Evolutionary conservation across 2,113 vertebrate genomes (phyloP).

Genomic region (Glaucidium brasilianum): DNA sequence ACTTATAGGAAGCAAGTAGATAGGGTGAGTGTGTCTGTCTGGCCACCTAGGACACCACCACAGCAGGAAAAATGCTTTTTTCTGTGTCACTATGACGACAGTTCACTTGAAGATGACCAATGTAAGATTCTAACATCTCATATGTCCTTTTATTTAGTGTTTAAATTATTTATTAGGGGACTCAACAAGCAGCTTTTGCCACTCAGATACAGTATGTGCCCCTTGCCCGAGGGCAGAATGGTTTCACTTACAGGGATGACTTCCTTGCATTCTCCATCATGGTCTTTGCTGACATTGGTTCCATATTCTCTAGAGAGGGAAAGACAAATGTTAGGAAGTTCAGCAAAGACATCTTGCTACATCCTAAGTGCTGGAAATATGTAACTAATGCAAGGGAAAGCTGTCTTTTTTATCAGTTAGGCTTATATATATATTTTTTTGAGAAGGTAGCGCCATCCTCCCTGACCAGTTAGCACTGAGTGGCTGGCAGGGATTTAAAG

Average conservation of each 20-base stretch:
- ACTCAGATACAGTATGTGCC: not conserved
- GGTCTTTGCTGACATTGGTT: slow-evolving; percentile 45
- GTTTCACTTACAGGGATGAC: slow-evolving; percentile 27
- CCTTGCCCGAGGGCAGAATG: not conserved
- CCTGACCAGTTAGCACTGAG: not conserved
- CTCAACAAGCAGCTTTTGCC: not conserved
- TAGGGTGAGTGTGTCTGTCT: not conserved
- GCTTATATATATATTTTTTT: not conserved
- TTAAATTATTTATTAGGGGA: not conserved
- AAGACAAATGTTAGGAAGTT: not conserved
- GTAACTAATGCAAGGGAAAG: not conserved
- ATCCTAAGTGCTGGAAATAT: not conserved
- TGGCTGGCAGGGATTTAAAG: not conserved
- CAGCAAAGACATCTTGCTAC: not conserved
- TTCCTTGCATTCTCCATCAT: slow-evolving; percentile 37
- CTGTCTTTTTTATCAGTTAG: not conserved
- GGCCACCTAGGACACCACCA: not conserved
- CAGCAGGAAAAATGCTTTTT: not conserved
- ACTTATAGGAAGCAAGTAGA: not conserved
- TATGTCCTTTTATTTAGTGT: not conserved
- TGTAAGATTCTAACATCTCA: not conserved
- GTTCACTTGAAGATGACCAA: not conserved
- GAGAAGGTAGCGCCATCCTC: not conserved
- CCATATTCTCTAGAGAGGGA: slow-evolving; percentile 38
- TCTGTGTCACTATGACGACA: not conserved